These are phyloP conservation scores for Engystomops pustulosus DNA, from an alignment of 2,113 vertebrate genomes.

Conservation along the genomic window DNA sequence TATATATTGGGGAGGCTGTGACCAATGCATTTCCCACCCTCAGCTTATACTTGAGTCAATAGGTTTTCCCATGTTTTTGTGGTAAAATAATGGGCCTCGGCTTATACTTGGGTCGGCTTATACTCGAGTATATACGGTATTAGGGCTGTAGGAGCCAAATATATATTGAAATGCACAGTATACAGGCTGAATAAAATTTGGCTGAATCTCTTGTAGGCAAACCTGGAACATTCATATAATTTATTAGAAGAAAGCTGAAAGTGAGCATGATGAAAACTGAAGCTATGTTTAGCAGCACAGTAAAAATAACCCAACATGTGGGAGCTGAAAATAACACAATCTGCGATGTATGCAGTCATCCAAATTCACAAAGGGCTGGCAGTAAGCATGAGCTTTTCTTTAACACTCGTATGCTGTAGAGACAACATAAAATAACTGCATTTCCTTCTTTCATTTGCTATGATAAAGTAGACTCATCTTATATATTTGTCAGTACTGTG, in stretches of 20 bases:
- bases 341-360: conserved; percentile 28
- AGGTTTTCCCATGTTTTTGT: too few relatives aligned
- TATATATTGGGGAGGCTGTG: too few relatives aligned
- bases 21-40: too few relatives aligned
- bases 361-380: conserved; percentile 23
- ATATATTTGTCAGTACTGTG: background rate
- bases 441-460: background rate
- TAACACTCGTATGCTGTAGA: background rate
- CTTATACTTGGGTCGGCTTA: too few relatives aligned
- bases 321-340: conserved; percentile 55
- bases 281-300: conserved; percentile 48
- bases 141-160: background rate
- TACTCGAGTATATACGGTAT: background rate
- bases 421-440: background rate
- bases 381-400: background rate
- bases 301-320: conserved; percentile 53
- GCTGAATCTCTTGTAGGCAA: background rate
- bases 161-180: background rate
- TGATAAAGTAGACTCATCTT: background rate
- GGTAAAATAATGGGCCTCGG: too few relatives aligned
- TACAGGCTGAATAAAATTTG: background rate
- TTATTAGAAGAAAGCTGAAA: conserved; percentile 23
- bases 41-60: too few relatives aligned
- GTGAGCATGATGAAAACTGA: conserved; percentile 39
- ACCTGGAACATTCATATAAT: conserved; percentile 16